These are phyloP conservation scores for Bombus cullumanus DNA, from an alignment of 1,140 invertebrate genomes.

Conservation along the genomic window DNA sequence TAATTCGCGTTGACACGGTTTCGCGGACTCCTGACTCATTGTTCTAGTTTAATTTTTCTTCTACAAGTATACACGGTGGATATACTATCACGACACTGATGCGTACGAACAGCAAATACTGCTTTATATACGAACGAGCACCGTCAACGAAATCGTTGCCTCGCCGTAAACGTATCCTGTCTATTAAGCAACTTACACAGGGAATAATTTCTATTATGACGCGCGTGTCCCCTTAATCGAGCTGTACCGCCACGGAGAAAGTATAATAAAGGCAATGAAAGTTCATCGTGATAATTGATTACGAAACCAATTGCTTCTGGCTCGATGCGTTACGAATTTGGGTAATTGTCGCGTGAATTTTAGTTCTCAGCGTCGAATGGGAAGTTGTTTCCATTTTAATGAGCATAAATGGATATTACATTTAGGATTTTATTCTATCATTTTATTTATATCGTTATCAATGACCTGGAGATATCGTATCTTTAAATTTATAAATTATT, in stretches of 20 bases:
- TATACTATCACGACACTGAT: background rate
- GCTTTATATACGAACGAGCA: constrained; percentile 29
- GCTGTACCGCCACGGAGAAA: constrained; percentile 22
- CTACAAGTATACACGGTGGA: background rate
- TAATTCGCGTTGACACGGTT: constrained; percentile 1
- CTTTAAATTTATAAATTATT: too few relatives aligned
- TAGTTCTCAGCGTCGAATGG: too few relatives aligned
- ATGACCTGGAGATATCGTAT: too few relatives aligned
- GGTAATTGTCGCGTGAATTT: background rate
- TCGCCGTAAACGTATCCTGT: constrained; percentile 28
- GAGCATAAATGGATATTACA: too few relatives aligned
- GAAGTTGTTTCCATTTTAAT: too few relatives aligned
- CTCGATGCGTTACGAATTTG: background rate
- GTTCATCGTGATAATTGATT: constrained; percentile 33
- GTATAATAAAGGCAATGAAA: constrained; percentile 37
- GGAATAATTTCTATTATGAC: constrained; percentile 46
- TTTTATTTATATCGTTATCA: too few relatives aligned
- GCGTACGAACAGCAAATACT: background rate
- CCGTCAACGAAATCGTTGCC: constrained; percentile 39
- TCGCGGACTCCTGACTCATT: constrained; percentile 2
- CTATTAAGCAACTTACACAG: constrained; percentile 20
- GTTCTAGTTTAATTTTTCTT: background rate
- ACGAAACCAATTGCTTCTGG: background rate
- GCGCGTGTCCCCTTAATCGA: background rate
- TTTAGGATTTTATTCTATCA: too few relatives aligned